Base-by-base conservation (phyloP, 2,888 invertebrate species). In the Mythimna impura region DNA sequence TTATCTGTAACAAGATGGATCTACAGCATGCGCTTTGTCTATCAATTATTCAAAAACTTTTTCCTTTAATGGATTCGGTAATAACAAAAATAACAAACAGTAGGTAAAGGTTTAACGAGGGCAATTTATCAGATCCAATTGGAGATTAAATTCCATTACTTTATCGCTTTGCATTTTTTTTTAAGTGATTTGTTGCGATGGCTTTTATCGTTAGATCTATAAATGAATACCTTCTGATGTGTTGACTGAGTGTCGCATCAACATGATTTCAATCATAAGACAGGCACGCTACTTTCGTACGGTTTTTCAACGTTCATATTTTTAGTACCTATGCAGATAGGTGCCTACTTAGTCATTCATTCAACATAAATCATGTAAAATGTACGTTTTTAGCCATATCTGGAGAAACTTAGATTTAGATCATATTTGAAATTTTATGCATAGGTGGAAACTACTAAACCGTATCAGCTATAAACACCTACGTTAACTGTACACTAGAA, bases 61-160 rank as follows among this genome's bases (percentile, higher is more conserved):
- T 74, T 66, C 20, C 57, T 63, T 65, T 70, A 70, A 69, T 78
- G 66, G 71, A 77, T 74, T 77, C 63, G 64, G 54, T 70, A 76
- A 78, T 80, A 76, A 72, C 73, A 80, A 75, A 86, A 83, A 81
- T 81, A 82, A 67, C 78, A 65, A 81, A 81, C 73, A 74, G 71
- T 76, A 82, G 69, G 71, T 75, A 78, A 76, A 82, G 80, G 73
- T 72, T 83, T 82, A 86, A 84, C 81, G 80, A 81, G 79, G 75
- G 79, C 84, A 87, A 87, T 89, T 84, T 84, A 76, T 86, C 81
- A 86, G 80, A 80, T 83, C 80, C 80, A 80, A 85, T 79, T 85
- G 83, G 69, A 82, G 84, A 87, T 88, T 85, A 84, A 88, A 88
- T 86, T 78, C 86, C 79, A 83, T 86, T 85, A 81, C 65, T 73